These are phyloP conservation scores for Pachypanchax playfairii DNA, from an alignment of 2,113 vertebrate species.

Conservation along the genomic window DNA sequence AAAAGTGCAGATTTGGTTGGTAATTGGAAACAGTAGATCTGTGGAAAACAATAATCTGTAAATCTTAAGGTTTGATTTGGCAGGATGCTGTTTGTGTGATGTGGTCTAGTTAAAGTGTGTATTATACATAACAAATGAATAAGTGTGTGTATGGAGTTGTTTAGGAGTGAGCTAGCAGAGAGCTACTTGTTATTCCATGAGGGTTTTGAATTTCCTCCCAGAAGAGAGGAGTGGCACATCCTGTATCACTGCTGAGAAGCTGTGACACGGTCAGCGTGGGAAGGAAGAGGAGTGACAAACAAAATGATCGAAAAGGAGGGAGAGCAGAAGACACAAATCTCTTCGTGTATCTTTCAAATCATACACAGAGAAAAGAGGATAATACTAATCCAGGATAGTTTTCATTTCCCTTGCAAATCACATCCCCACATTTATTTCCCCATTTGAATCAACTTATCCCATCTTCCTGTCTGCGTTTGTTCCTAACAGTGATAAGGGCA, in stretches of 20 bases:
- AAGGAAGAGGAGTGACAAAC: slow-evolving; percentile 35
- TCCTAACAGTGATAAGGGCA: slow-evolving; percentile 86
- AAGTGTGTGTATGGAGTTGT: slow-evolving; percentile 18
- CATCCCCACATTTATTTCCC: slow-evolving; percentile 12
- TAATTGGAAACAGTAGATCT: slow-evolving; percentile 3
- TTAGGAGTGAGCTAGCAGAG: slow-evolving; percentile 43
- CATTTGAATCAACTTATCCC: slow-evolving; percentile 15
- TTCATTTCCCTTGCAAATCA: slow-evolving; percentile 10
- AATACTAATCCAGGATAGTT: neutral
- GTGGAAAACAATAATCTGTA: neutral
- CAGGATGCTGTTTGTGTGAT: neutral
- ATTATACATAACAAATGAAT: slow-evolving; percentile 1
- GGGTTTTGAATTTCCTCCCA: slow-evolving; percentile 68
- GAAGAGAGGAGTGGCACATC: slow-evolving; percentile 59
- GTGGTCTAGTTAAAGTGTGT: neutral
- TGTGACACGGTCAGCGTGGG: slow-evolving; percentile 28
- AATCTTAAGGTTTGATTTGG: neutral
- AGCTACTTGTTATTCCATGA: slow-evolving; percentile 75
- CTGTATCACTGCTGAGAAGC: slow-evolving; percentile 62
- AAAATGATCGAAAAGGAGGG: slow-evolving; percentile 3
- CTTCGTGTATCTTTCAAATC: slow-evolving; percentile 9
- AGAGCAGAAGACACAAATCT: slow-evolving; percentile 1
- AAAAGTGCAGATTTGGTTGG: neutral
- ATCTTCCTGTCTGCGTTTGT: slow-evolving; percentile 18
- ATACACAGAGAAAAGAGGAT: neutral